Percentiles rank a stretch among this genome's conserved stretches.
Evolutionary conservation across 2,113 vertebrate genomes (phyloP).

Genomic region (Hyla sarda): DNA sequence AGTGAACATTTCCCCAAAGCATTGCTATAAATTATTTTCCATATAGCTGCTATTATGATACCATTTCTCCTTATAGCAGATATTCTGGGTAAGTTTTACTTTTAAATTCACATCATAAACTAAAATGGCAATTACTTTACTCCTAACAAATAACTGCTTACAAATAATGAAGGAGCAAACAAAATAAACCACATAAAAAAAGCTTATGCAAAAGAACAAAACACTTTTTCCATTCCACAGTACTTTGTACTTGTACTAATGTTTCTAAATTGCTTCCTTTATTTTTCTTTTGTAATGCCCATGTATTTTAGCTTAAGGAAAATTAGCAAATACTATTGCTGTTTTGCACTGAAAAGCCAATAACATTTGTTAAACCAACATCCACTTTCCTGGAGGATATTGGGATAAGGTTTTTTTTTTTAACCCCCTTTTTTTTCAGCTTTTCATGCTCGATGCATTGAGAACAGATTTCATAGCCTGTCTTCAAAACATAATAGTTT

Average conservation of each 20-base stretch:
- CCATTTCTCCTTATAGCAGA: not conserved
- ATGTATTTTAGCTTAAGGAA: slow-evolving; percentile 33
- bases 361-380: slow-evolving; percentile 52
- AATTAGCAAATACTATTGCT: slow-evolving; percentile 45
- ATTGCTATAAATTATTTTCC: not conserved
- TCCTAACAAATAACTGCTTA: not conserved
- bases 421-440: too few relatives aligned
- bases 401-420: not conserved
- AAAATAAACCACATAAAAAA: not conserved
- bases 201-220: not conserved
- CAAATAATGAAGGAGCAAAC: slow-evolving; percentile 10
- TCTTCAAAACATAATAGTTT: slow-evolving; percentile 45
- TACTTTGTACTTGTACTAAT: slow-evolving; percentile 3
- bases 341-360: slow-evolving; percentile 15
- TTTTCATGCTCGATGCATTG: slow-evolving; percentile 32
- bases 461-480: slow-evolving; percentile 15
- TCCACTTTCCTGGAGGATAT: not conserved
- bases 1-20: not conserved
- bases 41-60: not conserved
- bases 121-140: not conserved
- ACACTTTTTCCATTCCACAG: not conserved
- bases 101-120: not conserved
- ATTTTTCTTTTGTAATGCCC: slow-evolving; percentile 14
- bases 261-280: slow-evolving; percentile 2
- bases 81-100: not conserved